Evolutionary conservation across 1,140 invertebrate genomes (phyloP), one percentile per base, ranked within the genome.

Genomic region (Ridgeia piscesae): DNA sequence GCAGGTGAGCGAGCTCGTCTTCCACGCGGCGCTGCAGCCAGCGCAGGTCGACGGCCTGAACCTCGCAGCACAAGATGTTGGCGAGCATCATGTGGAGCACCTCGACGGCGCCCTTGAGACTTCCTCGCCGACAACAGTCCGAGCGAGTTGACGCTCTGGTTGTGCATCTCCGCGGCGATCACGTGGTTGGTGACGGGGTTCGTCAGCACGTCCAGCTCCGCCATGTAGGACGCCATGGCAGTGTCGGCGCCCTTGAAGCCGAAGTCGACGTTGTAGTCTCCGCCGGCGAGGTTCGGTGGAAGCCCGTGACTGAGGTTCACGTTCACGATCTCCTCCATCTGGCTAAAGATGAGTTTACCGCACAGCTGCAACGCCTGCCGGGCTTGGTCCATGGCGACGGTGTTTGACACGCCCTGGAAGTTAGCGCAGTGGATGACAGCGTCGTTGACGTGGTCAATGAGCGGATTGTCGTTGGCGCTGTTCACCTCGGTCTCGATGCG

Each of bases 91-190:
- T 92, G 34, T 92, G 50, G n/a, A 93, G 89, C 31, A 93, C 48
- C 6, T 93, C 93, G 11, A 93, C 17, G 17, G 93, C 89, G 33
- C 91, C n/a, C 35, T 2, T 77, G 17, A 6, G 91, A 34, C 31
- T 34, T 88, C 34, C 93, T 42, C 33, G 93, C 58, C n/a, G 89
- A 92, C 35, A 93, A 34, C 27, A 93, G 42, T 9, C 88, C 93
- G 35, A 93, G 42, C 17, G 91, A 92, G 50, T 93, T 93, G 77
- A 93, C 88, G 34, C 88, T 42, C 50, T 93, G 93, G 33, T 93
- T 93, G 92, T 93, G 93, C 93, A 93, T 92, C 89, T 93, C 93
- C 8, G 93, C 93, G 33, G 91, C 90, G n/a, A 93, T n/a, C 2
- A 93, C 93, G 34, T 93, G 93, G 35, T 92, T 92, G 42, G 93